Base-by-base conservation (phyloP, 2,113 vertebrate genomes). In the Calcarius ornatus region DNA sequence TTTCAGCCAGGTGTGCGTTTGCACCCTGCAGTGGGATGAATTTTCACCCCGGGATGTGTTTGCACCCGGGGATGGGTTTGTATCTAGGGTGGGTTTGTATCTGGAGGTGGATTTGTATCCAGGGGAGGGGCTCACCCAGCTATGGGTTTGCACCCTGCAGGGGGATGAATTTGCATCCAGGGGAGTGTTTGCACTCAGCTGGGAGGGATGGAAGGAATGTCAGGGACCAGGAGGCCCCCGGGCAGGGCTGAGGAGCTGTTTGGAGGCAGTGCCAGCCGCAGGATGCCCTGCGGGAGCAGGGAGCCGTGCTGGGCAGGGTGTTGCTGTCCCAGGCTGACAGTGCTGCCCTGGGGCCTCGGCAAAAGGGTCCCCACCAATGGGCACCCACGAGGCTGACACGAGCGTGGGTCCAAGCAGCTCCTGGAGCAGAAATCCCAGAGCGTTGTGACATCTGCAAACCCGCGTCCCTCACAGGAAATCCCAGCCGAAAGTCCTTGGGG, bases 331-430 rank as follows among this genome's bases (percentile, higher is more conserved):
- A 53, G 61, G 8, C 43, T 40, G 31, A 31, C 31, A 4, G 30
- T 10, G 63, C 76, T 14, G 1, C 31, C 50, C 47, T 3, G 22
- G 71, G 38, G 61, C 45, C 60, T 27, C 11, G 30, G 61, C 53
- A 25, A 22, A 47, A 33, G 20, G 33, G 30, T 69, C 21, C 43
- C 59, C 10, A 2, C 45, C 6, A 0, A 1, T 20, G 84, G 69
- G 69, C n/a, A 31, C 57, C n/a, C 63, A 1, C 4, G 5, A 11
- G 77, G 60, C 59, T 19, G 13, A 19, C 0, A 0, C 2, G 0
- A 10, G 17, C 3, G 27, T 75, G 84, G 70, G 61, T 53, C 76
- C 7, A 1, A 37, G 82, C 56, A n/a, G 50, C 61, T 61, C 9
- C 2, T 1, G 42, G 73, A 22, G 47, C 69, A 53, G 65, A 48